These are phyloP conservation scores for Penaeus indicus DNA, from an alignment of 1,140 invertebrate species.

Conservation along the genomic window DNA sequence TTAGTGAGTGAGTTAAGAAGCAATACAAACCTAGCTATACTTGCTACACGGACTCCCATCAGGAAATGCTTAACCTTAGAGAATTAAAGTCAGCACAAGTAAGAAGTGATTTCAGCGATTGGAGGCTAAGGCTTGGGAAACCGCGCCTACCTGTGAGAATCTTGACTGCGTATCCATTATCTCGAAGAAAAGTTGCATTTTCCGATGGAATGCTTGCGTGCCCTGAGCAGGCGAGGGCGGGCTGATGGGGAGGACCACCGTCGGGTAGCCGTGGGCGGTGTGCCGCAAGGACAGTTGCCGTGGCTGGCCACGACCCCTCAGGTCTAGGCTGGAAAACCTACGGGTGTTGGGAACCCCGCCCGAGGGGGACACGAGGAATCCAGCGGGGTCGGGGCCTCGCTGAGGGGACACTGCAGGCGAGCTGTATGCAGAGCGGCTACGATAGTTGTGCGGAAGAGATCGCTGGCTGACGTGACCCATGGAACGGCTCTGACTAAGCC, in stretches of 20 bases:
- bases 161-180: constrained; percentile 65
- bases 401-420: constrained; percentile 65
- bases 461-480: constrained; percentile 56
- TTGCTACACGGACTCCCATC: no score
- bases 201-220: constrained; percentile 58
- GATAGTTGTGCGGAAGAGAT: constrained; percentile 62
- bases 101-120: no score
- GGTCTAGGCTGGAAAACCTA: constrained; percentile 63
- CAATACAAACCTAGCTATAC: no score
- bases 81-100: no score
- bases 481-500: constrained; percentile 39
- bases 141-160: constrained; percentile 62
- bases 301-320: constrained; percentile 44
- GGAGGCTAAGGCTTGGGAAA: no score
- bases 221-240: constrained; percentile 65
- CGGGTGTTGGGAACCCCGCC: constrained; percentile 37
- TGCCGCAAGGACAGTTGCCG: constrained; percentile 58
- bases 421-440: constrained; percentile 65
- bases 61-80: no score
- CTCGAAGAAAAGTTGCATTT: constrained; percentile 65
- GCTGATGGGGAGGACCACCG: constrained; percentile 52
- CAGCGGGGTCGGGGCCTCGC: constrained; percentile 62
- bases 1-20: no score
- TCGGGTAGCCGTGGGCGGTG: constrained; percentile 62
- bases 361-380: constrained; percentile 52